Conservation (phyloP, 2,113 vertebrate genomes). For the Anarrhichthys ocellatus region DNA sequence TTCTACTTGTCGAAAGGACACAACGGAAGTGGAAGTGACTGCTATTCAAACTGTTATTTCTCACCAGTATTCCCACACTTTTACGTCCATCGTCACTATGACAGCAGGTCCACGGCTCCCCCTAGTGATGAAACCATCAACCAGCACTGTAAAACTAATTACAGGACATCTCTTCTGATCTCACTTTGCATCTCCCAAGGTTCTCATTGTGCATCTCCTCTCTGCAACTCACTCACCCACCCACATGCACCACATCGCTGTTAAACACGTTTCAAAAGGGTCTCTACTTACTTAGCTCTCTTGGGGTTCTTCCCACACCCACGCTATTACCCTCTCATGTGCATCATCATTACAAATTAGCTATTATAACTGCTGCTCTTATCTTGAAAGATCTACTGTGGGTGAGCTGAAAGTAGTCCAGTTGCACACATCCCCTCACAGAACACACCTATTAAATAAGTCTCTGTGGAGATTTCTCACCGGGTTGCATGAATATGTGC, state of each 20-base stretch:
- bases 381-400: background rate
- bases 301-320: constrained; percentile 17
- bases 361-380: constrained; percentile 15
- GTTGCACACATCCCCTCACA: constrained; percentile 3
- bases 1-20: background rate
- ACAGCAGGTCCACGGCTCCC: constrained; percentile 64
- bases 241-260: constrained; percentile 9
- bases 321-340: background rate
- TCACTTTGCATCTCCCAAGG: constrained; percentile 13
- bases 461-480: constrained; percentile 28
- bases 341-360: constrained; percentile 32
- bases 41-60: constrained; percentile 6
- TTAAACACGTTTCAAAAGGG: constrained; percentile 21
- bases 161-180: constrained; percentile 32
- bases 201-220: constrained; percentile 18
- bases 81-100: background rate
- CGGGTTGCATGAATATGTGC: constrained; percentile 13
- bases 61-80: background rate
- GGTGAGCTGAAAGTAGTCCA: constrained; percentile 10
- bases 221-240: constrained; percentile 18
- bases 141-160: background rate
- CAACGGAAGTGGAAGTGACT: constrained; percentile 13
- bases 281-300: background rate
- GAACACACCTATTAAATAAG: constrained; percentile 20
- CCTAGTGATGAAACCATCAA: constrained; percentile 51